Evolutionary conservation across 2,113 vertebrate species (phyloP), one percentile per base, ranked within the genome.

Genomic region (Meles meles): DNA sequence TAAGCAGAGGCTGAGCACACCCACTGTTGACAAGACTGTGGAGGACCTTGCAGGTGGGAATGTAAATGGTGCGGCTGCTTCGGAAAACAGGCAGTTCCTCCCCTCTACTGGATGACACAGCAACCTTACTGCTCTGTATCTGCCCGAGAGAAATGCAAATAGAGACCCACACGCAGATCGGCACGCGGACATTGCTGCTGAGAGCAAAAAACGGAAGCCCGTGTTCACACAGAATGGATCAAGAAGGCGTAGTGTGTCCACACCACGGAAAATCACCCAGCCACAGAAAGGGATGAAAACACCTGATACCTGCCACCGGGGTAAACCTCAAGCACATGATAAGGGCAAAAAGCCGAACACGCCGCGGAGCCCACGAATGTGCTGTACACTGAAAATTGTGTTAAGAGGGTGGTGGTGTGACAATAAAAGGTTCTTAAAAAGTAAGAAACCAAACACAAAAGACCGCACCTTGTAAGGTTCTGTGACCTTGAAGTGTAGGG

Each of bases 291-390:
- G 37, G 23, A n/a, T 5, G 31, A 52, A 52, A n/a, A 12, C 12
- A 14, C 15, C 25, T 34, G 63, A n/a, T 3, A 23, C 31, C 2
- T 2, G 6, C 23, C 29, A 23, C 20, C 0, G 1, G 23, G n/a
- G 42, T 15, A 37, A 71, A 25, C 42, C 37, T 63, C 52, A 8
- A 57, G 59, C 57, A 29, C 21, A 23, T 2, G 25, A 42, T 3
- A 7, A n/a, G n/a, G 25, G 31, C 39, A 31, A 55, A n/a, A 65
- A 74, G 34, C 55, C 29, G 18, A 20, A 42, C n/a, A 27, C 44
- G 3, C 59, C 20, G 1, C 0, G 6, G 27, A 6, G 39, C 8
- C 18, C 39, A 61, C 9, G 6, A 49, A 20, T 47, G 29, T n/a
- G 18, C 1, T 13, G 31, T 15, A 14, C 47, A 15, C n/a, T 67